Base-by-base conservation (phyloP, 1,140 invertebrate species). In the Orchesella cincta region DNA sequence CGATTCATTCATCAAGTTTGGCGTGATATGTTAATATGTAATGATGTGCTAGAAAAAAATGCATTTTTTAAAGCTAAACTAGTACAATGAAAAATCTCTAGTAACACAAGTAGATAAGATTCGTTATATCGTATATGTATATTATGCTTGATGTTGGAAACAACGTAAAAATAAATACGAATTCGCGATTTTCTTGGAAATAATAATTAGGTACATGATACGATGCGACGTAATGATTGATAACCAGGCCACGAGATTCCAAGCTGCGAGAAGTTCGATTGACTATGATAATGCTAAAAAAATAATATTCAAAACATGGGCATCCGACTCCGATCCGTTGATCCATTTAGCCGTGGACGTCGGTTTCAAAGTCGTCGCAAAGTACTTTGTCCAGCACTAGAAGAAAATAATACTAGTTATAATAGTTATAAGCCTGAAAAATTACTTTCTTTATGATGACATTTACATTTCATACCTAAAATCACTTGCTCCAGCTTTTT, bases 401-500 rank as follows among this genome's bases (percentile, higher is more conserved):
- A 83, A 82, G 72, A 70, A 80, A 80, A 1, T 77, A 62, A 73
- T 12, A 57, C 70, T 35, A 57, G 0, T 57, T 79, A 67, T 29
- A n/a, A n/a, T n/a, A n/a, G n/a, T n/a, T n/a, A n/a, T n/a, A 76
- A 70, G 33, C 0, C 62, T n/a, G n/a, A n/a, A n/a, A n/a, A n/a
- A 76, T 34, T 73, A 57, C 33, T 71, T 12, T 52, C 34, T 28
- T 62, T 14, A 23, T 23, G 46, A 5, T 34, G 20, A 62, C 33
- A 51, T 33, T 31, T 46, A 33, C 20, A 64, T n/a, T 18, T 73
- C 34, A 31, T 85, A 90, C 89, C 86, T 84, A 88, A 86, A 57
- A 89, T 83, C 79, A 87, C 88, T 80, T 89, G 88, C 83, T 90
- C 89, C 51, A 90, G 84, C 81, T 88, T 88, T 79, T 89, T 88